Evolutionary conservation across 2,113 vertebrate species (phyloP).

Genomic region (Aldabrachelys gigantea): DNA sequence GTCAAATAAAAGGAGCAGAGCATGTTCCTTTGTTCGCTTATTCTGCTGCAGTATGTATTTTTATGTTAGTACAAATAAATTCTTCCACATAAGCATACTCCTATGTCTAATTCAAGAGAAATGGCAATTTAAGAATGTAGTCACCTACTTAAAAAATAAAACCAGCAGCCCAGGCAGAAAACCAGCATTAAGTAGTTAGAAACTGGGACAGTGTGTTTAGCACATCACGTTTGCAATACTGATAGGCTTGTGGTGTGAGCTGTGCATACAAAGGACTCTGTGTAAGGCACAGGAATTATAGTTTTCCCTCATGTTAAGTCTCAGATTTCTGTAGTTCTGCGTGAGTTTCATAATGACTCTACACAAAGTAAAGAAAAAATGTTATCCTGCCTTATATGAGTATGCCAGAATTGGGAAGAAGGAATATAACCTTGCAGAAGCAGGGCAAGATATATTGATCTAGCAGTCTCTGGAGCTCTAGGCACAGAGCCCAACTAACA

Average conservation of each 20-base stretch:
- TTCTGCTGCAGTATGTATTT: neutral
- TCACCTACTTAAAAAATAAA: slow-evolving; percentile 27
- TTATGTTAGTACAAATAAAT: neutral
- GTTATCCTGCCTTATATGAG: neutral
- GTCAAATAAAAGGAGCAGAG: neutral
- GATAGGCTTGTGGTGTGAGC: neutral
- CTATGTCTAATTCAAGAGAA: neutral
- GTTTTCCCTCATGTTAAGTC: accelerated
- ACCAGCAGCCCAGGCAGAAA: slow-evolving; percentile 9
- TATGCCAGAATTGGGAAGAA: neutral
- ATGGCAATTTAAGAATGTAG: neutral
- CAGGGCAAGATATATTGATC: neutral
- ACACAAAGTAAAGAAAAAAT: accelerated
- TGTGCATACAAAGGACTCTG: neutral
- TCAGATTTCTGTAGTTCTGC: neutral
- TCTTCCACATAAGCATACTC: neutral
- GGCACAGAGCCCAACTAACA: neutral
- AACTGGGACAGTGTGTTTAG: neutral
- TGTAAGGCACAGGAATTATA: neutral
- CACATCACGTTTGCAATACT: neutral
- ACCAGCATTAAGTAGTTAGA: neutral
- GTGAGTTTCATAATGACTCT: neutral
- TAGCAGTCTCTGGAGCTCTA: neutral
- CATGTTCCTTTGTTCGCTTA: neutral
- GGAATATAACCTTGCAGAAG: neutral